phyloP scores from a whole-genome alignment of 64 coral and sea anemone species.

The Trachythela sp. region DNA sequence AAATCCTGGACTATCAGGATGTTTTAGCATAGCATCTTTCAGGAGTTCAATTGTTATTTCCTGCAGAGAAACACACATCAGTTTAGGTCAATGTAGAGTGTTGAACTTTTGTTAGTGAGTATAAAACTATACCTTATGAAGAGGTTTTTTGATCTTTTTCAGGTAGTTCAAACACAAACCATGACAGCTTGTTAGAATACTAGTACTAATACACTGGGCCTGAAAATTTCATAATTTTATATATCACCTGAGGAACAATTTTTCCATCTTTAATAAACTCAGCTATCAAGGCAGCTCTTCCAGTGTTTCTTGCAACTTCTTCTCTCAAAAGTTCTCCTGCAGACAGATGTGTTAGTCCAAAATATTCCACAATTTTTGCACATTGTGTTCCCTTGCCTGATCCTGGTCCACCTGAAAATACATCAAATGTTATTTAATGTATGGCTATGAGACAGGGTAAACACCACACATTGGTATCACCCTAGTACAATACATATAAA shows the following conservation, averaged over 20 bases:
- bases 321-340: constrained; percentile 83
- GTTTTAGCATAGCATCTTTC: constrained; percentile 77
- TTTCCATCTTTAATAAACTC: constrained; percentile 81
- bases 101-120: too few relatives aligned
- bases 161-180: too few relatives aligned
- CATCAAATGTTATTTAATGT: too few relatives aligned
- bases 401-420: background rate
- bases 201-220: too few relatives aligned
- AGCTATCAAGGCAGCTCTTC: constrained; percentile 68
- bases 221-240: background rate
- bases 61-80: constrained; percentile 16
- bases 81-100: background rate
- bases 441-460: too few relatives aligned
- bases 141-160: too few relatives aligned
- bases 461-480: too few relatives aligned
- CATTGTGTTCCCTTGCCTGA: constrained; percentile 89
- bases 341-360: constrained; percentile 80
- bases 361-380: constrained; percentile 66
- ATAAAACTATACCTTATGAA: too few relatives aligned
- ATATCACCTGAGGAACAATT: constrained; percentile 64
- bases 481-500: too few relatives aligned
- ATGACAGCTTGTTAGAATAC: too few relatives aligned
- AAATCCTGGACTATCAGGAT: constrained; percentile 64
- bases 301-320: constrained; percentile 72
- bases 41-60: constrained; percentile 85